phyloP scores from a whole-genome alignment of 2,797 vertebrate genomes.

The Crax fasciolata region DNA sequence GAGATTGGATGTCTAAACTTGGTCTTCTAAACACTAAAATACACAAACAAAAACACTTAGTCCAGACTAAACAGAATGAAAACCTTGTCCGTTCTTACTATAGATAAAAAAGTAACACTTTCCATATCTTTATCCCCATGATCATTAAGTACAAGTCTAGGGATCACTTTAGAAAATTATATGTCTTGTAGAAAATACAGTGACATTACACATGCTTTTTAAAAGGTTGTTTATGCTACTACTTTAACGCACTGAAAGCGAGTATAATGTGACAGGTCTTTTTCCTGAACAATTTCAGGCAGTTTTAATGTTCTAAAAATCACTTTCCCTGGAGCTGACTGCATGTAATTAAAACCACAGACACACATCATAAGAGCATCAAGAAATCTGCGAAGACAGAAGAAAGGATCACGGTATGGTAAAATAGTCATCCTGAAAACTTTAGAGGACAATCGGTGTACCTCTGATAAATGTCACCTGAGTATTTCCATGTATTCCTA shows the following conservation, averaged over 20 bases:
- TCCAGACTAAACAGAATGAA: fast-evolving
- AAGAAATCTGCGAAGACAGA: background rate
- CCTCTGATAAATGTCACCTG: background rate
- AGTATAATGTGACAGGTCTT: background rate
- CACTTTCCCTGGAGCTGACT: background rate
- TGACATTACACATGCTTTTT: background rate
- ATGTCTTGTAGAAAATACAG: background rate
- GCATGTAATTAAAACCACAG: background rate
- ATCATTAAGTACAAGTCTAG: fast-evolving
- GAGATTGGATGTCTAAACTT: constrained; percentile 91
- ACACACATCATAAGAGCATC: background rate
- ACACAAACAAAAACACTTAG: background rate
- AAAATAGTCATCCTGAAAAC: background rate
- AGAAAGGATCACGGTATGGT: background rate
- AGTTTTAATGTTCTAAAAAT: background rate
- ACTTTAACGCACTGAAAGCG: background rate
- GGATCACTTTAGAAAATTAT: background rate
- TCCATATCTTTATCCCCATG: fast-evolving
- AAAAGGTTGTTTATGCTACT: background rate
- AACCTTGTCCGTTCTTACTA: background rate
- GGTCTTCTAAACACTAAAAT: constrained; percentile 89
- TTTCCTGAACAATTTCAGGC: background rate
- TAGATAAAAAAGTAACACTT: background rate
- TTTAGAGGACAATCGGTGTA: background rate
- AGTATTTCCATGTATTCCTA: background rate